These are phyloP conservation scores for Rapana venosa DNA, from an alignment of 2,888 invertebrate genomes.

Conservation along the genomic window DNA sequence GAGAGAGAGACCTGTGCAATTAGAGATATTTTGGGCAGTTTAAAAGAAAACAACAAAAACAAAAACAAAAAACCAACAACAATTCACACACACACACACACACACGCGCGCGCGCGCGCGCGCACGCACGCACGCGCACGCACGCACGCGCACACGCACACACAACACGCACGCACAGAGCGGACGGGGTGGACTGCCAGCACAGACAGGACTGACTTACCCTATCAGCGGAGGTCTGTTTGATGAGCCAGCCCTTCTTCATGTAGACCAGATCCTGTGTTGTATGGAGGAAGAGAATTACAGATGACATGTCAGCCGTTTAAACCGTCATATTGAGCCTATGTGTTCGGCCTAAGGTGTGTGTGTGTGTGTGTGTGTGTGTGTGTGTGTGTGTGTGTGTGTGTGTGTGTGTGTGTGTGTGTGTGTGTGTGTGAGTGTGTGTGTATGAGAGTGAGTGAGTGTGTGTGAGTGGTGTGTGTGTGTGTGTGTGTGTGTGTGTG, in stretches of 20 bases:
- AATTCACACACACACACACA: not conserved
- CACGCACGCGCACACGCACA: not conserved
- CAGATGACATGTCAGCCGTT: too few species aligned
- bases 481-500: too few species aligned
- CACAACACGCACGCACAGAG: not conserved
- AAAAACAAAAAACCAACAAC: too few species aligned
- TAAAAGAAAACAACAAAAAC: too few species aligned
- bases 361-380: not conserved
- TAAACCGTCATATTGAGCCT: too few species aligned
- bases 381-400: slow-evolving; percentile 20
- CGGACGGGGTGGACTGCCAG: not conserved
- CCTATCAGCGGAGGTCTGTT: slow-evolving; percentile 82
- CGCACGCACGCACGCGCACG: not conserved
- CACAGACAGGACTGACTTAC: slow-evolving; percentile 67
- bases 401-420: too few species aligned
- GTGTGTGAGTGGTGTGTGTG: too few species aligned
- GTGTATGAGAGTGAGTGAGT: too few species aligned
- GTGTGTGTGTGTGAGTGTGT: too few species aligned
- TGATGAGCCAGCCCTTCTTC: slow-evolving; percentile 95
- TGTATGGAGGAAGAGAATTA: too few species aligned
- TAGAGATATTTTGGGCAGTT: too few species aligned
- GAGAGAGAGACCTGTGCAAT: too few species aligned
- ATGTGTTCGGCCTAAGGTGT: not conserved
- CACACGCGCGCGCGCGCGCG: not conserved
- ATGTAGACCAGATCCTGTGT: slow-evolving; percentile 82